Evolutionary conservation across 2,113 vertebrate genomes (phyloP).

Genomic region (Colistium nudipinnis): DNA sequence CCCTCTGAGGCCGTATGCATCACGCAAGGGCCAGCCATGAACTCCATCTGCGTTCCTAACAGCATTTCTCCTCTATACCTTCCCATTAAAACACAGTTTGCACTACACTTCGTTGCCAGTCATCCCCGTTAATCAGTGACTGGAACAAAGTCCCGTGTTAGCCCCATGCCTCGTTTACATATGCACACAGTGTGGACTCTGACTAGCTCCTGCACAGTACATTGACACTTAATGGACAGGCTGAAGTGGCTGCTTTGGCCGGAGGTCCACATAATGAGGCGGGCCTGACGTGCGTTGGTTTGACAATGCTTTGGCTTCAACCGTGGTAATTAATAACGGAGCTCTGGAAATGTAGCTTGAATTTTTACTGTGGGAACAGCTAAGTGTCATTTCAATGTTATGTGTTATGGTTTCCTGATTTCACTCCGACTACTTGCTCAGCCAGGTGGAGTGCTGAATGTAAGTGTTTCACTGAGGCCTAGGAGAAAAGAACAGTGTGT

Average conservation of each 20-base stretch:
- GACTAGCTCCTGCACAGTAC: slow-evolving; percentile 51
- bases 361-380: slow-evolving; percentile 48
- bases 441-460: neutral
- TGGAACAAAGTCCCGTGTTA: slow-evolving; percentile 31
- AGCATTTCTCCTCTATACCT: neutral
- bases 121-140: slow-evolving; percentile 15
- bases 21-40: too few relatives aligned
- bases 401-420: slow-evolving; percentile 43
- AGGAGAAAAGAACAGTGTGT: neutral
- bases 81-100: slow-evolving; percentile 61
- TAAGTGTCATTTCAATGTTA: slow-evolving; percentile 41
- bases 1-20: too few relatives aligned
- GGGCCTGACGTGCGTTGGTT: slow-evolving; percentile 22
- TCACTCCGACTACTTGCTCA: slow-evolving; percentile 16
- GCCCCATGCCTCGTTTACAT: slow-evolving; percentile 30
- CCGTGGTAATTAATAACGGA: slow-evolving; percentile 25
- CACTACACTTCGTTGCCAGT: slow-evolving; percentile 39
- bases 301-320: slow-evolving; percentile 33
- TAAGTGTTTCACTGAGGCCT: neutral
- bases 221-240: slow-evolving; percentile 55
- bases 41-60: slow-evolving; percentile 39
- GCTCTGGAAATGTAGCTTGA: slow-evolving; percentile 29
- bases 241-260: slow-evolving; percentile 47
- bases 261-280: slow-evolving; percentile 33
- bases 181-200: slow-evolving; percentile 1